Percentiles rank a stretch among this genome's conserved stretches.
phyloP scores from a whole-genome alignment of 2,888 invertebrate species.

The Dryobota labecula region DNA sequence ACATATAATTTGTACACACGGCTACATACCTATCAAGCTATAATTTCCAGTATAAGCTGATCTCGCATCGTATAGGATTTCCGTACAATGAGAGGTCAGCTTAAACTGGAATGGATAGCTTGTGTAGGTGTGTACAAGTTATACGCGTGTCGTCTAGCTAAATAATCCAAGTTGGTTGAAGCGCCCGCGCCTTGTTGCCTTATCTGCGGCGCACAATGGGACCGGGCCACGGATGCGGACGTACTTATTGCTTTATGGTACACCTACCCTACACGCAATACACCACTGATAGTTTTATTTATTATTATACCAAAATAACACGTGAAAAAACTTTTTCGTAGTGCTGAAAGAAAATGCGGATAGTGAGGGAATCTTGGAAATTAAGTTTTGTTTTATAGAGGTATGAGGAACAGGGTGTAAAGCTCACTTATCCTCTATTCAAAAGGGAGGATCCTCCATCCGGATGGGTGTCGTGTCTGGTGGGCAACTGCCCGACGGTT shows the following conservation, averaged over 20 bases:
- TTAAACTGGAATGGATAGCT: too few species aligned
- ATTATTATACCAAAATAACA: constrained; percentile 34
- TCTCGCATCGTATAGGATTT: too few species aligned
- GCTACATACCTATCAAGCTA: too few species aligned
- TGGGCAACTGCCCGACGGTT: too few species aligned
- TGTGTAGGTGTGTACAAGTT: constrained; percentile 21
- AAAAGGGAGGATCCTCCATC: too few species aligned
- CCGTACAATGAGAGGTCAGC: too few species aligned
- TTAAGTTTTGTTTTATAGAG: too few species aligned
- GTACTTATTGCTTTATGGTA: constrained; percentile 70
- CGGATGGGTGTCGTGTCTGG: too few species aligned
- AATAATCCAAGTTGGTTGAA: constrained; percentile 44
- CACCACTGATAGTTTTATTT: constrained; percentile 34
- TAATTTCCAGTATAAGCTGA: too few species aligned
- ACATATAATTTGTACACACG: too few species aligned
- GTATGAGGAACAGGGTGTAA: too few species aligned
- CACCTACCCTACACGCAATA: constrained; percentile 50
- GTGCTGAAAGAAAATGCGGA: neutral
- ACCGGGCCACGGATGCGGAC: constrained; percentile 68
- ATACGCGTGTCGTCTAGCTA: constrained; percentile 50
- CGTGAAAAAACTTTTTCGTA: neutral
- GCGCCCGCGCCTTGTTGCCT: constrained; percentile 51
- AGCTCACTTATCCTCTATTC: too few species aligned
- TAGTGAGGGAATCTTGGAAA: neutral
- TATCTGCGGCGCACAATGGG: constrained; percentile 63